Evolutionary conservation across 2,113 vertebrate species (phyloP), one percentile per base, ranked within the genome.

Genomic region (Dicerorhinus sumatrensis): DNA sequence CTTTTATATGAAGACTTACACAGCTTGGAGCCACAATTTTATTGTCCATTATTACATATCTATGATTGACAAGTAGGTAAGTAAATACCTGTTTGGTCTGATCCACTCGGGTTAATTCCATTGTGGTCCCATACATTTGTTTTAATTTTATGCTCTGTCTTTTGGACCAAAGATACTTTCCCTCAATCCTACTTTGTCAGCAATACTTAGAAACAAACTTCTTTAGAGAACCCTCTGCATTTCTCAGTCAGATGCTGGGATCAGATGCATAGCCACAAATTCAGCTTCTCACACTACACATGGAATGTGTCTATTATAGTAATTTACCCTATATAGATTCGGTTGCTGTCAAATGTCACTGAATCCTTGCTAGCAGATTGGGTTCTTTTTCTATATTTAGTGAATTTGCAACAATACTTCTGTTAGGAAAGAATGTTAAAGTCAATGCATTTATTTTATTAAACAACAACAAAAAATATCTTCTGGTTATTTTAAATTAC

Each of bases 21-120:
- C 36, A 95, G 18, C 36, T 70, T 16, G 9, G 36, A 85, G 16
- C 4, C 42, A 73, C 3, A 79, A 13, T 89, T 89, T 96, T 82
- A 62, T 63, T 85, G 21, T 75, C 13, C 11, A 60, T 92, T 85
- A 80, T 81, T 76, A 18, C 6, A 23, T 96, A 25, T 51, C 9
- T 80, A 12, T 94, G 84, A 90, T 42, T 93, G 79, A 89, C 46
- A 91, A 91, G 27, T 39, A 86, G 82, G 46, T 51, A 93, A 81
- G 46, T 85, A 87, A 63, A 84, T 10, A 84, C 14, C 4, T 48
- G 1, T 56, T 62, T 91, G 17, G 18, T 90, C 42, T 29, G 51
- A 89, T 56, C 17, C 33, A 72, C 62, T 73, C 33, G 36, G 12
- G 13, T 90, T 84, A 56, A 72, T 93, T 67, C 33, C 11, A 56